A percentile compares a stretch with the other conserved stretches of the same genome.
These are phyloP conservation scores for Ellobium chinense DNA, from an alignment of 2,888 invertebrate species.

Conservation along the genomic window DNA sequence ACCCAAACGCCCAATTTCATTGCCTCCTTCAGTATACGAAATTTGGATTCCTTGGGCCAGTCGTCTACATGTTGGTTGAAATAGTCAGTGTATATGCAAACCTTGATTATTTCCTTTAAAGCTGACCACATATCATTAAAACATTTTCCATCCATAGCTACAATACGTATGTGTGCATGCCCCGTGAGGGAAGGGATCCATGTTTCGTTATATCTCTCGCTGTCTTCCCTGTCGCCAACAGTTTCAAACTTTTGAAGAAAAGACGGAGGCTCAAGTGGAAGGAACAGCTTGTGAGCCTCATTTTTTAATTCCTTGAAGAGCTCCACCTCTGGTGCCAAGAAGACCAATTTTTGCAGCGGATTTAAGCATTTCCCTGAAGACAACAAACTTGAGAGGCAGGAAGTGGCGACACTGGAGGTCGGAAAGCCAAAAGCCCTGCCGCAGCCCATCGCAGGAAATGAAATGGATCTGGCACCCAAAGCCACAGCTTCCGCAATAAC, in stretches of 20 bases:
- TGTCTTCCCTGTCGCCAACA: background rate
- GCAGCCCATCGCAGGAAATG: constrained; percentile 30
- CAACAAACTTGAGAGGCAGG: background rate
- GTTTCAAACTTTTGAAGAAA: background rate
- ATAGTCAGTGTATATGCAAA: constrained; percentile 9
- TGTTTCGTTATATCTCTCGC: background rate
- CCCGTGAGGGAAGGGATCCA: background rate
- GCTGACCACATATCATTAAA: constrained; percentile 1
- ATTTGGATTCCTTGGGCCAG: constrained; percentile 8
- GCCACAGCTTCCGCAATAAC: background rate
- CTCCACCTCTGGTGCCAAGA: constrained; percentile 14
- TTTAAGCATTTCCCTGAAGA: background rate
- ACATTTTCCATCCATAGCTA: background rate
- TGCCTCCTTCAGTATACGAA: constrained; percentile 6
- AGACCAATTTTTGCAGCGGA: constrained; percentile 5
- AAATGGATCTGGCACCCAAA: constrained; percentile 17
- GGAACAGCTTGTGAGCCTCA: background rate
- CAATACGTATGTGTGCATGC: constrained; percentile 11
- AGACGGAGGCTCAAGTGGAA: too few species aligned
- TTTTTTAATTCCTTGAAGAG: constrained; percentile 29
- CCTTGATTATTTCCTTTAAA: background rate
- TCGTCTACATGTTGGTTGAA: constrained; percentile 4
- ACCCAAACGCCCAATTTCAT: constrained; percentile 15
- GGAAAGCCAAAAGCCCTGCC: constrained; percentile 25
- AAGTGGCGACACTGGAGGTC: constrained; percentile 3